Evolutionary conservation across 2,888 invertebrate species (phyloP).

Genomic region (Carpatolechia fugitivella): DNA sequence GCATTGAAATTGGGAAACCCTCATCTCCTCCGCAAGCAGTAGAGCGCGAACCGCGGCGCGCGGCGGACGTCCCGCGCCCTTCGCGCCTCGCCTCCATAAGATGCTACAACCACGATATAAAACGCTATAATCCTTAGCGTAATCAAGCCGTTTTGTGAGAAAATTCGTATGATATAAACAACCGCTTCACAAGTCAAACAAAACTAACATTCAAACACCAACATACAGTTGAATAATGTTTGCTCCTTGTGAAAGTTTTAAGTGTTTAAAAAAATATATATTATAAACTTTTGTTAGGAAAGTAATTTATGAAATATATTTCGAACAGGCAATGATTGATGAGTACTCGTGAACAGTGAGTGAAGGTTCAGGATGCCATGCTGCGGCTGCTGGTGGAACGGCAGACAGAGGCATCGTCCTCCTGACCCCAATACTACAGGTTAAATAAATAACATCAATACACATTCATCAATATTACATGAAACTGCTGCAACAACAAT

Average conservation of each 20-base stretch:
- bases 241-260: neutral
- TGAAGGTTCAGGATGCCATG: conserved; percentile 55
- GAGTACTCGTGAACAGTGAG: neutral
- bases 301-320: neutral
- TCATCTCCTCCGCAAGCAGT: conserved; percentile 53
- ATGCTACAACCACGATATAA: conserved; percentile 23
- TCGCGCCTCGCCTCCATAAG: conserved; percentile 20
- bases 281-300: neutral
- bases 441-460: conserved; percentile 30
- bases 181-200: neutral
- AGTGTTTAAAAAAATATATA: neutral
- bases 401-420: conserved; percentile 71
- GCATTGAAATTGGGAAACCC: conserved; percentile 52
- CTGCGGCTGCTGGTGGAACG: conserved; percentile 76
- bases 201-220: too few relatives aligned
- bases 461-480: too few relatives aligned
- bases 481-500: too few relatives aligned
- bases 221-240: neutral
- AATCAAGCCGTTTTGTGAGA: conserved; percentile 33
- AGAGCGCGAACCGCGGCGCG: conserved; percentile 56
- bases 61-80: conserved; percentile 38
- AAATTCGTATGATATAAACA: conserved; percentile 17
- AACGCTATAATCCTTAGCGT: conserved; percentile 33
- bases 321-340: neutral
- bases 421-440: conserved; percentile 60